These are phyloP conservation scores for Litoditis marina DNA, from an alignment of 2,888 invertebrate species.

Conservation along the genomic window DNA sequence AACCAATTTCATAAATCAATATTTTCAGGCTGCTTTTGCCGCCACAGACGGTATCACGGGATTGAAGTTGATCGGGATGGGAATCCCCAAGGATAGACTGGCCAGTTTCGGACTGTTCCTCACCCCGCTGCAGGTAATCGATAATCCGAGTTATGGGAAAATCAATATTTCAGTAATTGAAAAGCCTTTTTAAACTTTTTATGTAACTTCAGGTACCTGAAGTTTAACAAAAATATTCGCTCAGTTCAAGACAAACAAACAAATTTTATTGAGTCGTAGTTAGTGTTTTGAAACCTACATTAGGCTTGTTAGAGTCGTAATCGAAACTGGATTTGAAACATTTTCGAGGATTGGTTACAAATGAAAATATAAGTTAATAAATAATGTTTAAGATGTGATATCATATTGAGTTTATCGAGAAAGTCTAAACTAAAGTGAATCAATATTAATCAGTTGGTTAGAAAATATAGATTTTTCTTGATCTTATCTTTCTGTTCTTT, in stretches of 20 bases:
- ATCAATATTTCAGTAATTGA: too few relatives aligned
- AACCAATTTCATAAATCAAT: background rate
- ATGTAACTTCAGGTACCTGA: too few relatives aligned
- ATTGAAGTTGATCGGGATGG: constrained; percentile 89
- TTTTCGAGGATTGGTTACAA: too few relatives aligned
- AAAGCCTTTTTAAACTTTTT: too few relatives aligned
- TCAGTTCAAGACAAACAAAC: too few relatives aligned
- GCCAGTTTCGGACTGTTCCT: constrained; percentile 88
- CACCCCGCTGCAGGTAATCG: constrained; percentile 80
- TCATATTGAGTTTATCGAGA: background rate
- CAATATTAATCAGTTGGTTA: background rate
- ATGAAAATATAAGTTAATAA: too few relatives aligned
- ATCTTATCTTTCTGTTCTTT: constrained; percentile 1
- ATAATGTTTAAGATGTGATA: background rate
- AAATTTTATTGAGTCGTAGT: too few relatives aligned
- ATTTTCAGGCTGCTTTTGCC: constrained; percentile 83
- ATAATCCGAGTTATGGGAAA: too few relatives aligned
- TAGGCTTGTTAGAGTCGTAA: too few relatives aligned
- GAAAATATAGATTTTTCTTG: background rate
- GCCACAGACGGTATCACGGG: constrained; percentile 92
- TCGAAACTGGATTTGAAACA: too few relatives aligned
- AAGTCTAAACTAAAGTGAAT: constrained; percentile 69
- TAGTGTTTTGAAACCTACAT: too few relatives aligned
- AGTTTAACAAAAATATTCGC: too few relatives aligned
- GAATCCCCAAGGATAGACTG: constrained; percentile 89